A percentile compares a stretch with the other conserved stretches of the same genome.
Conservation (phyloP, 2,113 vertebrate species). For the Felis chaus region DNA sequence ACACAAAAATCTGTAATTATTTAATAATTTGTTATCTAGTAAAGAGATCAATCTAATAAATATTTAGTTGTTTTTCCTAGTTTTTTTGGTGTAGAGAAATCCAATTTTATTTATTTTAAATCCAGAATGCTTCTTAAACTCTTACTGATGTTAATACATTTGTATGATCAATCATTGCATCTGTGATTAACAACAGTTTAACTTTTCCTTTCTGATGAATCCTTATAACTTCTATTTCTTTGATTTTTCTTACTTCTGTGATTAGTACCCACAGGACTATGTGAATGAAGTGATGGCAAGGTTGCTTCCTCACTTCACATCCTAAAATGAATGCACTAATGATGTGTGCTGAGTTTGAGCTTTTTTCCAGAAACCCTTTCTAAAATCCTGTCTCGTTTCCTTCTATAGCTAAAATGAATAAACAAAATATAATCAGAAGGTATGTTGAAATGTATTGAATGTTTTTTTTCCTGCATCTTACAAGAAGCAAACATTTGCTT, state of each 20-base stretch:
- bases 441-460: background rate
- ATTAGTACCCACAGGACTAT: background rate
- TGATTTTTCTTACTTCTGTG: background rate
- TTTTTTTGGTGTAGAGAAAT: background rate
- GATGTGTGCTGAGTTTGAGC: background rate
- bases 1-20: slow-evolving; percentile 24
- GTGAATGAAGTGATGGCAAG: background rate
- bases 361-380: background rate
- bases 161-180: background rate
- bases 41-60: background rate
- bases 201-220: slow-evolving; percentile 2
- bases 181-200: background rate
- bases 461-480: background rate
- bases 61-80: background rate
- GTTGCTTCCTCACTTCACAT: background rate
- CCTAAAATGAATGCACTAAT: background rate
- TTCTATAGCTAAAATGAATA: background rate
- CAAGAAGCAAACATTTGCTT: background rate
- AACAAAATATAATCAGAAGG: background rate
- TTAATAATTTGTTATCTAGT: slow-evolving; percentile 26
- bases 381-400: background rate
- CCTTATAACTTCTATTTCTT: background rate
- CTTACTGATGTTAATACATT: background rate
- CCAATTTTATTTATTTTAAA: background rate
- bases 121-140: background rate